Conservation (phyloP, 2,888 invertebrate species). For the Lasioglossum malachurum region DNA sequence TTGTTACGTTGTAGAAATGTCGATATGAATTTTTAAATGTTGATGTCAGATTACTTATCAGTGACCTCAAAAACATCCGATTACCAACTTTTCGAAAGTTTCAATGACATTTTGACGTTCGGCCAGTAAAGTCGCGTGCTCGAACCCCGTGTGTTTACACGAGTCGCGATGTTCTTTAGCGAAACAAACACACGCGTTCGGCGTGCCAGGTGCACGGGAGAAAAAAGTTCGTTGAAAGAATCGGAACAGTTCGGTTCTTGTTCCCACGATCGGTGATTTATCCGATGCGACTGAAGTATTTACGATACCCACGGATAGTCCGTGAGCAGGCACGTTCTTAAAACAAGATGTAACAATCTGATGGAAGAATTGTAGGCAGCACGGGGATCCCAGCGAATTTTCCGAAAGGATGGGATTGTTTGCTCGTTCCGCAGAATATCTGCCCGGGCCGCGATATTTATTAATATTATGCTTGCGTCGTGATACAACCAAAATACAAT, state of each 20-base stretch:
- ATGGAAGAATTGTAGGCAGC: neutral
- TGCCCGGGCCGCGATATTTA: neutral
- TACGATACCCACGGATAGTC: neutral
- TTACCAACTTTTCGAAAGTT: no score
- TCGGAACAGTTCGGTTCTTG: neutral
- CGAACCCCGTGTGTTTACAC: neutral
- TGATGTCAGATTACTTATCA: no score
- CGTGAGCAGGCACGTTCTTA: neutral
- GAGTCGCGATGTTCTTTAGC: neutral
- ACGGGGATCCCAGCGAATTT: neutral
- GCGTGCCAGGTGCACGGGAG: neutral
- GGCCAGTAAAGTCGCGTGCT: no score
- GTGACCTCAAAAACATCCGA: no score
- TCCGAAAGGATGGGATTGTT: neutral
- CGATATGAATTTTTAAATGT: no score
- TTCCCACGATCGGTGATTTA: neutral
- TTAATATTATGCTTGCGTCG: neutral
- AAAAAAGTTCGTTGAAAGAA: neutral
- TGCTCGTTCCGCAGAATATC: neutral
- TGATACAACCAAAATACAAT: neutral
- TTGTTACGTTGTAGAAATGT: no score
- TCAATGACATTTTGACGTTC: no score
- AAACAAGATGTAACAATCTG: neutral
- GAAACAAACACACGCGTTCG: slow-evolving; percentile 4
- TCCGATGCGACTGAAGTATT: slow-evolving; percentile 9